Base-by-base conservation (phyloP, 2,797 vertebrate genomes). In the Hybognathus amarus region DNA sequence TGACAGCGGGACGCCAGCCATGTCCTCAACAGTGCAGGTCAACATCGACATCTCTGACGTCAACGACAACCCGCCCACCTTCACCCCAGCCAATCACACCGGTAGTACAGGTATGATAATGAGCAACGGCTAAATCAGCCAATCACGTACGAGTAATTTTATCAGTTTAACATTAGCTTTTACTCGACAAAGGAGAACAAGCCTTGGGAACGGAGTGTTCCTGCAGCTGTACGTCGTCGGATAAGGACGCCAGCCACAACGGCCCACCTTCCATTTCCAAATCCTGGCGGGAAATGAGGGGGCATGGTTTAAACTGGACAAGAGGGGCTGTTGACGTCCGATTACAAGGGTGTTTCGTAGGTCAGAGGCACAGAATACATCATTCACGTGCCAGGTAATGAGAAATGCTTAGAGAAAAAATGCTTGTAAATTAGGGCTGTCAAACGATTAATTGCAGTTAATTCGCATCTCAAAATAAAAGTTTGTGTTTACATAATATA, bases 181-280 rank as follows among this genome's bases (percentile, higher is more conserved):
- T 11, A 20, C 18, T 79, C 2, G 5, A 71, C 22, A 42, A 87
- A 99, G 98, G 98, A 99, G 93, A 99, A 99, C 92, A 98, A 98
- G 87, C 96, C 97, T 6, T 96, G 70, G 97, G 97, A 81, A 99
- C 97, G 82, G 82, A 98, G 96, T 90, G 95, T 99, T n/a, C 92
- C 89, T 99, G 86, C 97, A 98, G 93, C 93, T 99, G 84, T 95
- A 96, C 33, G 95, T 99, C 91, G 95, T 95, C 33, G 98, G 98
- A 99, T 93, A 95, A 94, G 90, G 98, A 99, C 89, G 97, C 98
- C 79, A 95, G 96, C 90, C 97, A 97, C 91, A 99, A 99, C 6
- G 97, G 98, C 22, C 96, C 97, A 0, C 98, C 98, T 40, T 99
- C 81, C 92, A 95, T 63, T 99, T 98, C 92, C 92, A 87, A 77